Evolutionary conservation across 2,888 invertebrate species (phyloP).

Genomic region (Archips xylosteana): DNA sequence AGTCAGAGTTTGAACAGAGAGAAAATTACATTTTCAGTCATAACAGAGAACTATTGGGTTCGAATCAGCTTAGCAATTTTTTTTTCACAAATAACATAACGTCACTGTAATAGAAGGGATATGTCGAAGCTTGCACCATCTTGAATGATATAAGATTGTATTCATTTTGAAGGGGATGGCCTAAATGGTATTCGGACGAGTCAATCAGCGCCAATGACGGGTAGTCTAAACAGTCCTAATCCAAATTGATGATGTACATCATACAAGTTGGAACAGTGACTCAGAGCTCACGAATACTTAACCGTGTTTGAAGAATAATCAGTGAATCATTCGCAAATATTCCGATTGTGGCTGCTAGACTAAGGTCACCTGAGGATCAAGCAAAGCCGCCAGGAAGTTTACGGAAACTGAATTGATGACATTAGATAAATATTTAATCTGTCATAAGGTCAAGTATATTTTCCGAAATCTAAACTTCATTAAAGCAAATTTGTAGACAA

Average conservation of each 20-base stretch:
- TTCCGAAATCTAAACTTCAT: not conserved
- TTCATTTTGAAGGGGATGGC: constrained; percentile 22
- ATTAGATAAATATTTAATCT: constrained; percentile 32
- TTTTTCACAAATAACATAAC: not conserved
- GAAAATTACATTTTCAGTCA: not conserved
- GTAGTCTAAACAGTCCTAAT: constrained; percentile 41
- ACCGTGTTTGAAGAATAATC: constrained; percentile 45
- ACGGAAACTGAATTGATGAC: constrained; percentile 14
- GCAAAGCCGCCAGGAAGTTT: constrained; percentile 50
- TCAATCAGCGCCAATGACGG: constrained; percentile 36
- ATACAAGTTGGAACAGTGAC: constrained; percentile 41
- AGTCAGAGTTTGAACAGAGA: not conserved
- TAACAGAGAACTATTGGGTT: not conserved
- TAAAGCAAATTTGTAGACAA: not conserved
- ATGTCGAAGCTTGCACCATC: not conserved
- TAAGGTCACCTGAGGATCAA: constrained; percentile 64
- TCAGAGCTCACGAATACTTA: constrained; percentile 41
- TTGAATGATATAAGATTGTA: not conserved
- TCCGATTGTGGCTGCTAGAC: constrained; percentile 53
- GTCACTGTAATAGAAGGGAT: not conserved
- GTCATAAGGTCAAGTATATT: constrained; percentile 11
- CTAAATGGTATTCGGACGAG: constrained; percentile 24
- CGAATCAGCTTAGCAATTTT: not conserved
- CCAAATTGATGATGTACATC: constrained; percentile 40
- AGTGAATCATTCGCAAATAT: constrained; percentile 57